Percentiles rank a stretch among this genome's conserved stretches.
phyloP scores from a whole-genome alignment of 2,113 vertebrate genomes.

The Chunga burmeisteri region DNA sequence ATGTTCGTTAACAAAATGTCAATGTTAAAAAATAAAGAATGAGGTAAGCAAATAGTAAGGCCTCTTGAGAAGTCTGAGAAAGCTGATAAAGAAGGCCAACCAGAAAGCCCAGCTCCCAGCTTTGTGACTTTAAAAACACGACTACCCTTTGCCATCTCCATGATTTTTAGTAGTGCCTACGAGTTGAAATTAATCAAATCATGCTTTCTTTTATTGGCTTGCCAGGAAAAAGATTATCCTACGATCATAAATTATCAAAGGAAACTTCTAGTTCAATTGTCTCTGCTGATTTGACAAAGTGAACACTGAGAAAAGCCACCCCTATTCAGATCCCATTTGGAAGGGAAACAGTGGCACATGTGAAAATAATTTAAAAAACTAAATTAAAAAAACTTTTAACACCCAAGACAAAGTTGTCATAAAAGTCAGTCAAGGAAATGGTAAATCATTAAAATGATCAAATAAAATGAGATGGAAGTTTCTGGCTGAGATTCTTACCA shows the following conservation, averaged over 20 bases:
- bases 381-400: neutral
- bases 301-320: neutral
- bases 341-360: neutral
- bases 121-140: neutral
- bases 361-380: neutral
- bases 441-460: constrained; percentile 37
- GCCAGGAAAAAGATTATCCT: neutral
- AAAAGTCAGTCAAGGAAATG: constrained; percentile 24
- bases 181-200: neutral
- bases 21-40: neutral
- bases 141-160: neutral
- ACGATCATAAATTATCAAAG: neutral
- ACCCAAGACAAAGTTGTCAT: neutral
- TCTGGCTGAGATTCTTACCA: constrained; percentile 15
- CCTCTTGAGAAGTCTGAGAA: neutral
- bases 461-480: constrained; percentile 1
- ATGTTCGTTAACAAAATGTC: neutral
- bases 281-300: neutral
- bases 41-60: fast-evolving
- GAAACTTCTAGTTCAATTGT: neutral
- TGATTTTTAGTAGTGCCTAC: neutral
- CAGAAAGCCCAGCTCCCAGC: neutral
- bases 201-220: neutral
- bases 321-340: neutral
- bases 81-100: neutral